Evolutionary conservation across 2,797 vertebrate genomes (phyloP).

Genomic region (Allobates femoralis): DNA sequence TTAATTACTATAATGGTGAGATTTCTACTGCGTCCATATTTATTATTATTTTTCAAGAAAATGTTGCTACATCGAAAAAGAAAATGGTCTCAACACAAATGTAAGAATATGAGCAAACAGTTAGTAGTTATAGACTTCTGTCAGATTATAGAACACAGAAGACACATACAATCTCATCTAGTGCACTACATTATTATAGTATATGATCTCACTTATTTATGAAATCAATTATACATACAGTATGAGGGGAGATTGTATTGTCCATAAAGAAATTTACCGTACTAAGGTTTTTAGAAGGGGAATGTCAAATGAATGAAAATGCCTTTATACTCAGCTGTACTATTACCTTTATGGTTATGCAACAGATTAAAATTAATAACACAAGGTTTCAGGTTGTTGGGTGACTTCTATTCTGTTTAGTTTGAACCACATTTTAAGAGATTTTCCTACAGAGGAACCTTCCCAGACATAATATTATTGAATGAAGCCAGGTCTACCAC

Average conservation of each 20-base stretch:
- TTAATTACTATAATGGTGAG: no score
- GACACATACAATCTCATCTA: neutral
- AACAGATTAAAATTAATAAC: slow-evolving; percentile 9
- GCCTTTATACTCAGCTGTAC: neutral
- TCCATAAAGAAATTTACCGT: neutral
- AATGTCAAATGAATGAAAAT: neutral
- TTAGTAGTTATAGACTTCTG: neutral
- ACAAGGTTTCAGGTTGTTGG: neutral
- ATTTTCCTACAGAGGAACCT: slow-evolving; percentile 23
- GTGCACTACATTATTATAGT: neutral
- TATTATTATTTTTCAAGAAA: no score
- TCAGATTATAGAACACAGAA: no score
- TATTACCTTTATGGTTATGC: neutral
- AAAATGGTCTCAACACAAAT: neutral
- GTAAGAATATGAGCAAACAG: neutral
- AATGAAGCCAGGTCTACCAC: slow-evolving; percentile 29
- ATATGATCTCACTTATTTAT: neutral
- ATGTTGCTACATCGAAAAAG: neutral
- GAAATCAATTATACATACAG: neutral
- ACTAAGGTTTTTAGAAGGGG: neutral
- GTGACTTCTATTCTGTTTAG: neutral
- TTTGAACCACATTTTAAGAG: slow-evolving; percentile 14
- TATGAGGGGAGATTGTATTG: neutral
- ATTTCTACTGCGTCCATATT: no score
- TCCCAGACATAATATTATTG: slow-evolving; percentile 24